Conservation (phyloP, 2,797 vertebrate species). For the Lacerta bilineata region DNA sequence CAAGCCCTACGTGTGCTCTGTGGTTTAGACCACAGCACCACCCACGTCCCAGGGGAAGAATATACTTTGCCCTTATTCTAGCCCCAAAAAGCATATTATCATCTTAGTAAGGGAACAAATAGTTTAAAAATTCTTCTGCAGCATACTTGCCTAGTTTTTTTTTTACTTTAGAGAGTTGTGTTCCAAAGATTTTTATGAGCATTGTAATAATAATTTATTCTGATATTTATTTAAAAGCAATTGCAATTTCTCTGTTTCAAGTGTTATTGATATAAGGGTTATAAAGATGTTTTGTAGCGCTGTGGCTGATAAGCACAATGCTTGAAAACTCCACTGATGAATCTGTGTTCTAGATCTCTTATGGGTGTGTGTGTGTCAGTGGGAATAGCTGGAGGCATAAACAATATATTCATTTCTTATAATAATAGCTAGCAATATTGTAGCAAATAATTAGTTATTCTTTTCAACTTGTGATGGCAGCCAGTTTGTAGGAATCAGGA, state of each 20-base stretch:
- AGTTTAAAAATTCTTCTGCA: not conserved
- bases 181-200: not conserved
- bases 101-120: not conserved
- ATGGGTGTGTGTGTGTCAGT: not conserved
- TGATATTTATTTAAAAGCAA: not conserved
- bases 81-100: not conserved
- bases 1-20: too few species aligned
- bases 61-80: not conserved
- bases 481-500: too few species aligned
- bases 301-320: not conserved
- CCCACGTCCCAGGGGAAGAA: too few species aligned
- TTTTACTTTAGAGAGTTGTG: not conserved
- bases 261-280: not conserved
- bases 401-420: not conserved
- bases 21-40: too few species aligned
- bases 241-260: not conserved
- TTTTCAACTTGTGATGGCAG: not conserved
- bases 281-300: conserved; percentile 12
- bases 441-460: not conserved
- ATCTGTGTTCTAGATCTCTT: not conserved
- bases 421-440: not conserved
- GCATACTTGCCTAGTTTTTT: not conserved
- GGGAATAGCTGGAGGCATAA: not conserved
- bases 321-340: not conserved
- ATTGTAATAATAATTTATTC: not conserved